Evolutionary conservation across 2,113 vertebrate species (phyloP), one percentile per base, ranked within the genome.

Genomic region (Mustela nigripes): DNA sequence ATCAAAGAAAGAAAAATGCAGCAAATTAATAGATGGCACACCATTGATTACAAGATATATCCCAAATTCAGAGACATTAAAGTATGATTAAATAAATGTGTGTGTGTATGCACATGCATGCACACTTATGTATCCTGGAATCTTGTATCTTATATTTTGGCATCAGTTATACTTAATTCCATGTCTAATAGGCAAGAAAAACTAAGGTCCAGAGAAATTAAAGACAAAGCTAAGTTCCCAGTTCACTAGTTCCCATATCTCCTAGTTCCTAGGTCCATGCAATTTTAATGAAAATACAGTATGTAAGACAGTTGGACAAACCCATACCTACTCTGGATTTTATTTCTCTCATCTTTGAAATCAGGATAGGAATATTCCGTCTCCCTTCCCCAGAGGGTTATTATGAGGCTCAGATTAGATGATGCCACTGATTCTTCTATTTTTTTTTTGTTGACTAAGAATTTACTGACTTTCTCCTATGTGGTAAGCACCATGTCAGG

Each of bases 181-280:
- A 12, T 50, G 4, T 6, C 12, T 80, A 92, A 88, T 14, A 39
- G 58, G 42, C 12, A 63, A 93, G 28, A 74, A 67, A 95, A 80
- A 28, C 12, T 11, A 78, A 71, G 28, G 15, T 36, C 45, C 42
- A 31, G 42, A 80, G 24, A 84, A 36, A 10, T 45, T 24, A 48
- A 84, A 76, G 79, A 14, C 60, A 97, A 89, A 96, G 4, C 19
- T n/a, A 78, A 65, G 36, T 16, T 78, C 69, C 69, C 45, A 84
- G 1, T 71, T 76, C 36, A 36, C 42, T 73, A 33, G 4, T 53
- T 97, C 22, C 39, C 28, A 81, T 65, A 50, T 65, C 53, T 82
- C 96, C 39, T 62, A 21, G 10, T 42, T 83, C 21, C 7, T 83
- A 94, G 21, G 14, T 71, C 76, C 36, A 19, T n/a, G 11, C 42